phyloP scores from a whole-genome alignment of 2,888 invertebrate genomes.

The Stegophylla sp. region DNA sequence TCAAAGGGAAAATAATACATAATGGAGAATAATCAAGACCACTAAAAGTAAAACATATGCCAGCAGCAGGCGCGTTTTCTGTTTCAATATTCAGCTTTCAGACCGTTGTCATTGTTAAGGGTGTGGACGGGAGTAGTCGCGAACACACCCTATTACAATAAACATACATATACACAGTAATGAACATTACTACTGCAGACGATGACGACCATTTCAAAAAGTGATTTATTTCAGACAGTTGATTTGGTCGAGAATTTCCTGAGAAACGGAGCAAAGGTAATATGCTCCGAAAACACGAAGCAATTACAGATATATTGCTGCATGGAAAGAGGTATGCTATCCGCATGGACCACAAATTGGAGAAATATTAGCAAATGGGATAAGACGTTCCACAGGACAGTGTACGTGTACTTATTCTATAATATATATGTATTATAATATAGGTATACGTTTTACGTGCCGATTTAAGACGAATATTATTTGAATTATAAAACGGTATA shows the following conservation, averaged over 20 bases:
- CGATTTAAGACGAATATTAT: too few relatives aligned
- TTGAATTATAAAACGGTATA: too few relatives aligned
- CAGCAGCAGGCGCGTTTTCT: constrained; percentile 20
- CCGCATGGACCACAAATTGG: not conserved
- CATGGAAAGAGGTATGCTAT: not conserved
- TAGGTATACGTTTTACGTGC: too few relatives aligned
- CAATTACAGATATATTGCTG: not conserved
- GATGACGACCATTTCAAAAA: not conserved
- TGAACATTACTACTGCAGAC: not conserved
- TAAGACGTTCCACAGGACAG: not conserved
- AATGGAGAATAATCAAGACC: not conserved
- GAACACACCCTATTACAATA: constrained; percentile 17
- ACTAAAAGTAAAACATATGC: constrained; percentile 31
- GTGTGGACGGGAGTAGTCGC: constrained; percentile 2
- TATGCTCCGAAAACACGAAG: not conserved
- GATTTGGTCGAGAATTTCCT: not conserved
- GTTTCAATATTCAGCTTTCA: constrained; percentile 20
- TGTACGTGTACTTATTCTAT: too few relatives aligned
- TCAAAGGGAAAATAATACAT: not conserved
- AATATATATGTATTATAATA: too few relatives aligned
- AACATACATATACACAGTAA: not conserved
- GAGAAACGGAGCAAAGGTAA: not conserved
- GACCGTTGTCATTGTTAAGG: constrained; percentile 26
- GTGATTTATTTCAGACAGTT: constrained; percentile 20
- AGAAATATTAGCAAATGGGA: not conserved